phyloP scores from a whole-genome alignment of 2,888 invertebrate species.

The Oxytorus armatus region DNA sequence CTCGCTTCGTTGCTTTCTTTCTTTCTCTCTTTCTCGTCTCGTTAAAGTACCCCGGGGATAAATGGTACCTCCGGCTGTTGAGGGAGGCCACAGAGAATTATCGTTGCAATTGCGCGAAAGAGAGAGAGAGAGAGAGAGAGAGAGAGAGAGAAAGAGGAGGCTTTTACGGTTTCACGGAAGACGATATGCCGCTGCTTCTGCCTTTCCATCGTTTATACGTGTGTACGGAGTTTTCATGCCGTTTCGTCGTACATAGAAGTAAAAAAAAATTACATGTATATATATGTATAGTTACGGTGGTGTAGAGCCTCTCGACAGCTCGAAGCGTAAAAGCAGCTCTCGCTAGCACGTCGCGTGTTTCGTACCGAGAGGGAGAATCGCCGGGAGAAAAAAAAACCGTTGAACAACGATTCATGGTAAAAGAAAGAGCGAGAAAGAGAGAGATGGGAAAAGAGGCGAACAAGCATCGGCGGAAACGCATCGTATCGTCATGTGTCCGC shows the following conservation, averaged over 20 bases:
- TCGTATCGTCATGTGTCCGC: conserved; percentile 17
- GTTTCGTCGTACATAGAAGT: conserved; percentile 23
- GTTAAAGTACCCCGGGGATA: conserved; percentile 39
- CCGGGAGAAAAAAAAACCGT: background rate
- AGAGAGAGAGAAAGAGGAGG: conserved; percentile 24
- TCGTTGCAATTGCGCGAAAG: conserved; percentile 14
- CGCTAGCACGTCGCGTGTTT: conserved; percentile 51
- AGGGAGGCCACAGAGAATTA: conserved; percentile 57
- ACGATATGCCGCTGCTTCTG: conserved; percentile 62
- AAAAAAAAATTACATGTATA: background rate
- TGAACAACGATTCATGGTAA: background rate
- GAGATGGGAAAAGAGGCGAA: conserved; percentile 8
- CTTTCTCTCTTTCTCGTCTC: conserved; percentile 9
- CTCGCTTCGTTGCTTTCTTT: background rate
- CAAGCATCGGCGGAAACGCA: conserved; percentile 49
- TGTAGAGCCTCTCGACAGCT: no score
- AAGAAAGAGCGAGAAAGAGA: conserved; percentile 16
- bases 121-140: conserved; percentile 26
- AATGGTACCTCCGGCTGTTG: conserved; percentile 54
- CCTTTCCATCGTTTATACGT: conserved; percentile 46
- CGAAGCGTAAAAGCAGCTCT: no score
- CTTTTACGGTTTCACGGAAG: conserved; percentile 66
- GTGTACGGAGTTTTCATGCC: conserved; percentile 37
- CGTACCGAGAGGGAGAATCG: conserved; percentile 36
- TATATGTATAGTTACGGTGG: no score